These are phyloP conservation scores for Heteronetta atricapilla DNA, from an alignment of 2,113 vertebrate species.

Conservation along the genomic window DNA sequence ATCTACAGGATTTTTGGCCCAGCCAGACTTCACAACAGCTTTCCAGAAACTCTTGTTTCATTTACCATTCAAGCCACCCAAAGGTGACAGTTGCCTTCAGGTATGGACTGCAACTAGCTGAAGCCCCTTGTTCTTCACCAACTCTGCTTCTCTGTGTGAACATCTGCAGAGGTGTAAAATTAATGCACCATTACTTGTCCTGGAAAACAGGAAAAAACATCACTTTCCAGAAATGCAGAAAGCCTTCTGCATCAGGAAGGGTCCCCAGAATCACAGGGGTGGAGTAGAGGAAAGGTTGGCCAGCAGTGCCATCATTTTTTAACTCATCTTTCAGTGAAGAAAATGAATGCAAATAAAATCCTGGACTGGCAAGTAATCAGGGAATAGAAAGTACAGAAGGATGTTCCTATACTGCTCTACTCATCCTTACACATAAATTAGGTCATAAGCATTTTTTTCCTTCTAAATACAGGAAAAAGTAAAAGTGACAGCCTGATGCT, in stretches of 20 bases:
- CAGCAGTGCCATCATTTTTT: neutral
- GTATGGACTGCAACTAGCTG: neutral
- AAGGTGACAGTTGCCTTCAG: neutral
- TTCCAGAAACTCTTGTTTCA: neutral
- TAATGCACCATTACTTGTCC: neutral
- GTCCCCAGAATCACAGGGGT: fast-evolving
- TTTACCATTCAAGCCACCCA: neutral
- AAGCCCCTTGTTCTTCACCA: neutral
- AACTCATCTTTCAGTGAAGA: neutral
- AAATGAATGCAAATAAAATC: neutral
- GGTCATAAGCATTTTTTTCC: neutral
- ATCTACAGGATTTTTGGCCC: neutral
- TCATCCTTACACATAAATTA: fast-evolving
- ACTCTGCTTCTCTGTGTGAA: neutral
- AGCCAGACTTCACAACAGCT: neutral
- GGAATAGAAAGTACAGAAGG: neutral
- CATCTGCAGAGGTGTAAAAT: neutral
- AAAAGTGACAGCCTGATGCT: neutral
- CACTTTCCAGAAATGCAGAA: neutral
- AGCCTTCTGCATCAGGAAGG: neutral
- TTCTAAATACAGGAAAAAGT: neutral
- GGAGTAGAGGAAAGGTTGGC: neutral
- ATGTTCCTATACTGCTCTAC: neutral
- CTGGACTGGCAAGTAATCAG: neutral
- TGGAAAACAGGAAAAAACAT: neutral